Percentiles rank a stretch among this genome's conserved stretches.
phyloP scores from a whole-genome alignment of 2,113 vertebrate genomes.

The Clarias macrocephalus region DNA sequence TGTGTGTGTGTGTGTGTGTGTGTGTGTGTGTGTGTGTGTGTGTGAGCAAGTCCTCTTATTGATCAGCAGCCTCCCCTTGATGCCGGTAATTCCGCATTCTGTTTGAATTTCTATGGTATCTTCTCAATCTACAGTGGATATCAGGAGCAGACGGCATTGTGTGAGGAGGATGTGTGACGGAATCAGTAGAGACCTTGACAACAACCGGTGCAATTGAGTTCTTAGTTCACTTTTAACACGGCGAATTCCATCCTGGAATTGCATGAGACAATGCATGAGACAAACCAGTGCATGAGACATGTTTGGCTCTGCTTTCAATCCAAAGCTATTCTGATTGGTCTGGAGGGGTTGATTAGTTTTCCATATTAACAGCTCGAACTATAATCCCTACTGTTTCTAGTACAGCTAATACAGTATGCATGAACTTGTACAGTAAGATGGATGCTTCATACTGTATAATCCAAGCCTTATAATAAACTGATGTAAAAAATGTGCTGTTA shows the following conservation, averaged over 20 bases:
- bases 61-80: neutral
- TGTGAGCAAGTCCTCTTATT: neutral
- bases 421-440: neutral
- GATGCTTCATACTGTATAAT: neutral
- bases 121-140: neutral
- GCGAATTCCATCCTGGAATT: constrained; percentile 7
- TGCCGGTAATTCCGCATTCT: neutral
- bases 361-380: neutral
- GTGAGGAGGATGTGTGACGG: constrained; percentile 24
- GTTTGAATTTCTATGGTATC: neutral
- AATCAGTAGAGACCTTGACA: constrained; percentile 1
- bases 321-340: neutral
- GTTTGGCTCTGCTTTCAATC: neutral
- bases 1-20: no score
- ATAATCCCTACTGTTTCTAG: neutral
- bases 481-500: neutral
- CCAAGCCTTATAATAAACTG: neutral
- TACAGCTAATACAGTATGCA: neutral
- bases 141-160: neutral
- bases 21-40: no score
- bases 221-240: constrained; percentile 23
- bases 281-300: no score
- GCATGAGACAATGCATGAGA: no score
- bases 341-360: neutral
- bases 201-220: neutral